phyloP scores from a whole-genome alignment of 2,888 invertebrate species.

The Microctonus hyperodae region DNA sequence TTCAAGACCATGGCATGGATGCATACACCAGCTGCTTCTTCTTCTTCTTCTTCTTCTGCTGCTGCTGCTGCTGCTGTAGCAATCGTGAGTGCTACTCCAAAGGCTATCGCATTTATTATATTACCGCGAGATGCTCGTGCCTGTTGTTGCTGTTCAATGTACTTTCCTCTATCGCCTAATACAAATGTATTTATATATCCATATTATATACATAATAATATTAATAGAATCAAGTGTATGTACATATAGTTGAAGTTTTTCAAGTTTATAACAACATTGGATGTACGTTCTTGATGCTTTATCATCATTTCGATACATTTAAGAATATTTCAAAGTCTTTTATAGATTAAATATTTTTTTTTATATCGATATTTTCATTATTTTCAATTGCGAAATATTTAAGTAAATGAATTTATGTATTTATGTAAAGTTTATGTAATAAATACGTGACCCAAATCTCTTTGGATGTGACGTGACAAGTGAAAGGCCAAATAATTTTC shows the following conservation, averaged over 20 bases:
- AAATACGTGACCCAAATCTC: background rate
- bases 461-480: conserved; percentile 5
- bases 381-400: background rate
- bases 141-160: conserved; percentile 21
- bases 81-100: conserved; percentile 29
- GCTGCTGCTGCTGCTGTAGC: background rate
- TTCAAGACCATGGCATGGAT: conserved; percentile 37
- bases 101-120: conserved; percentile 49
- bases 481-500: conserved; percentile 18
- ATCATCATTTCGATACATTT: conserved; percentile 32
- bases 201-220: background rate
- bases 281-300: conserved; percentile 7
- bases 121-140: conserved; percentile 30
- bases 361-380: background rate
- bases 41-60: no score
- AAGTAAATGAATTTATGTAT: background rate
- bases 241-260: background rate
- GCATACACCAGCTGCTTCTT: no score
- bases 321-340: conserved; percentile 19
- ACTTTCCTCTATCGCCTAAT: conserved; percentile 12
- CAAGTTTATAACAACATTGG: conserved; percentile 2
- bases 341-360: background rate
- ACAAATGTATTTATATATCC: conserved; percentile 3
- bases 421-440: background rate
- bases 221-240: no score